Base-by-base conservation (phyloP, 1,140 invertebrate species). In the Mycetomoellerius zeteki region DNA sequence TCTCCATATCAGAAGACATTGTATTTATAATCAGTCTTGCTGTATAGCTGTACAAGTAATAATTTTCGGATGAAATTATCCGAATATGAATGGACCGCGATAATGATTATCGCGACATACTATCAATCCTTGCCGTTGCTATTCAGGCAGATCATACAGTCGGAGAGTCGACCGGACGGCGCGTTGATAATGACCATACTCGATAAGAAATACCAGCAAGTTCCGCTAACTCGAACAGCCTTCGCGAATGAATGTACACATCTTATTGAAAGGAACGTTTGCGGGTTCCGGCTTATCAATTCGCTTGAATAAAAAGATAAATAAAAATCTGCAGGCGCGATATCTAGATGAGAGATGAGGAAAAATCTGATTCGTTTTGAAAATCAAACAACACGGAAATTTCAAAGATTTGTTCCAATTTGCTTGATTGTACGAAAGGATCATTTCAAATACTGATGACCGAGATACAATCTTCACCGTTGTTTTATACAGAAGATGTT, bases 101-200 rank as follows among this genome's bases (percentile, higher is more conserved):
- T 92, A 92, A 60, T 19, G 30, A 67, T 69, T 85, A 82, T 72
- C 69, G 27, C 6, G n/a, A 12, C 24, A 4, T 69, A 69, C 37
- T 88, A 85, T 88, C 71, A 88, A 86, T 86, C 30, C 62, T 80
- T 87, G 50, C 88, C 56, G 1, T 90, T 85, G 90, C 50, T 90
- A 56, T 88, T 85, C 90, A 93, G 91, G 87, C 62, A 77, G 86
- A 92, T 87, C 87, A 90, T 89, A n/a, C 88, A 91, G 87, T 67
- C 86, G 85, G 85, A 81, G 84, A 87, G 69, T 30, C 56, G 72
- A 65, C 52, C 64, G 76, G 86, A 88, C 50, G 60, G 73, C 62
- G 86, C 80, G 81, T 86, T 75, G 85, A 87, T 85, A 86, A 87
- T 47, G 81, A 86, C 37, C 21, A 85, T 71, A 86, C 73, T 56